phyloP scores from a whole-genome alignment of 2,797 vertebrate genomes.

The Macroramphosus scolopax region DNA sequence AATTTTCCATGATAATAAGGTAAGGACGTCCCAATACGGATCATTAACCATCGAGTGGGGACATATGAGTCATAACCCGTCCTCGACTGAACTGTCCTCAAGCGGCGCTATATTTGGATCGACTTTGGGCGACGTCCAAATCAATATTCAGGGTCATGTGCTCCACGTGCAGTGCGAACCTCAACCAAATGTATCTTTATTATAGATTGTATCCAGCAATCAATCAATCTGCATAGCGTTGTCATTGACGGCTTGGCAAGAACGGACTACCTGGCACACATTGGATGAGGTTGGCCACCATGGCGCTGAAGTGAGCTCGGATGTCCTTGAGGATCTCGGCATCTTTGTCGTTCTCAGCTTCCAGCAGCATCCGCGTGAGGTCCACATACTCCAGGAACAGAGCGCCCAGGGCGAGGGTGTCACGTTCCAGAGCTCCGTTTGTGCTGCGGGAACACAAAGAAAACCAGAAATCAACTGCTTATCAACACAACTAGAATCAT shows the following conservation, averaged over 20 bases:
- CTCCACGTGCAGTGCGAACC: constrained; percentile 6
- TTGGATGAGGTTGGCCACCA: constrained; percentile 98
- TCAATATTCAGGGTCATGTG: constrained; percentile 43
- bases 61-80: constrained; percentile 52
- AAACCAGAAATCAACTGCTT: neutral
- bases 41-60: constrained; percentile 29
- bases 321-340: constrained; percentile 97
- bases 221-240: constrained; percentile 10
- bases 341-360: constrained; percentile 98
- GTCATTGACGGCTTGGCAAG: neutral
- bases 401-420: constrained; percentile 93
- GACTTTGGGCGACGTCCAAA: constrained; percentile 40
- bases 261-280: constrained; percentile 89
- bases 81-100: constrained; percentile 30
- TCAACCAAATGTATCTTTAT: constrained; percentile 7
- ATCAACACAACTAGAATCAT: no score
- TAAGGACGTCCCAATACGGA: constrained; percentile 22
- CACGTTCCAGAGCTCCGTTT: constrained; percentile 94
- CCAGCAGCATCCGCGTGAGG: constrained; percentile 93
- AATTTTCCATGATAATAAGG: constrained; percentile 19
- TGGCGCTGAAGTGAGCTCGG: constrained; percentile 95
- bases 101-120: constrained; percentile 53
- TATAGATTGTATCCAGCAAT: constrained; percentile 11
- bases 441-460: constrained; percentile 74
- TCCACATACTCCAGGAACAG: constrained; percentile 98